Evolutionary conservation across 2,797 vertebrate genomes (phyloP).

Genomic region (Myiotriccus ornatus): DNA sequence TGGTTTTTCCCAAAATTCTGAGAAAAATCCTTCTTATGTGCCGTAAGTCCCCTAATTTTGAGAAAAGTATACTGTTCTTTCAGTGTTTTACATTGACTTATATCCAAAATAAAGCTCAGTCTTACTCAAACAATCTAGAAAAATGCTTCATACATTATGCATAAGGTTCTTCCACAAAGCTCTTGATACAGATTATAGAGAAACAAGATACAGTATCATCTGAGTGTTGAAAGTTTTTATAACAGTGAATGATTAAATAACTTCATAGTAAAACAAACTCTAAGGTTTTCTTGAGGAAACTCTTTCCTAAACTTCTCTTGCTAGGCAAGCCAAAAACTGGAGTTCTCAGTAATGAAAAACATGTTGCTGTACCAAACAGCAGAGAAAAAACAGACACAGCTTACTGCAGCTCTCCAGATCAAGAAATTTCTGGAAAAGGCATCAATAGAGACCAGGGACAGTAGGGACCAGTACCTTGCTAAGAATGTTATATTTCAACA

Average conservation of each 20-base stretch:
- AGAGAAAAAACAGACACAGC: background rate
- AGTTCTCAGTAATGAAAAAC: background rate
- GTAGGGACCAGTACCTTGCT: background rate
- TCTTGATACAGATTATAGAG: background rate
- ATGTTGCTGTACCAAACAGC: background rate
- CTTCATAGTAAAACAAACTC: background rate
- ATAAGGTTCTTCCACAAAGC: background rate
- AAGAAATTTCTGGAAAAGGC: background rate
- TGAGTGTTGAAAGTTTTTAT: conserved; percentile 3
- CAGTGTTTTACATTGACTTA: background rate
- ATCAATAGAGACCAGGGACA: background rate
- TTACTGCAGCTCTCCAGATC: background rate
- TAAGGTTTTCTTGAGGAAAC: background rate
- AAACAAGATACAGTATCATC: background rate
- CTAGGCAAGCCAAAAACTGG: background rate
- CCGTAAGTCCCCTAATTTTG: background rate
- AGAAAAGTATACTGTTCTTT: conserved; percentile 10
- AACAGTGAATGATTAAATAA: conserved; percentile 25
- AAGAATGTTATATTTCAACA: background rate
- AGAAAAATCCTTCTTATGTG: background rate
- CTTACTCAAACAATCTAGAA: background rate
- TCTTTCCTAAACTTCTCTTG: background rate
- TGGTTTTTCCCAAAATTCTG: background rate
- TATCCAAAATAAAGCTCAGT: background rate
- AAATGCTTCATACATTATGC: conserved; percentile 30